Base-by-base conservation (phyloP, 2,113 vertebrate species). In the Cyprinus carpio region DNA sequence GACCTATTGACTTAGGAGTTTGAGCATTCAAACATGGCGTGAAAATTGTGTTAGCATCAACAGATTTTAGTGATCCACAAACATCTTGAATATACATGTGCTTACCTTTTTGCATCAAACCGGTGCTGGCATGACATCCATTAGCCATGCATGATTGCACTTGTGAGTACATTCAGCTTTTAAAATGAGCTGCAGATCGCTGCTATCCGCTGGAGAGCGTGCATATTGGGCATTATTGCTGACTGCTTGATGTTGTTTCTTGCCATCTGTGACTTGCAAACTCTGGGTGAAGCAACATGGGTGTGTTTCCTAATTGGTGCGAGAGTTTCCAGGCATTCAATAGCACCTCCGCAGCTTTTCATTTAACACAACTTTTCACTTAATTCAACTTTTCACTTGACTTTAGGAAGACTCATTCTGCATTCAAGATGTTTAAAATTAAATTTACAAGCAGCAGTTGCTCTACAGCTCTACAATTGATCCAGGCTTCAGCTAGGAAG, bases 1-100 rank as follows among this genome's bases (percentile, higher is more conserved):
- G 80, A 89, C 87, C 86, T 89, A 78, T 51, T 83, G 67, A 87
- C 78, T 85, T 29, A 81, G 69, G 51, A 79, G 80, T 81, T 37
- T 78, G 58, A 29, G 77, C 25, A 75, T 75, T 76, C 49, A 86
- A 77, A 81, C 46, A 27, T 27, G 31, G 54, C 58, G 58, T 46
- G 72, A 64, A 81, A 75, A 72, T 84, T 51, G 51, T 74, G 81
- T 65, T 86, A 77, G 60, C 43, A 71, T 87, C 87, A 75, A 69
- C 89, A 77, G 75, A 85, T 88, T 84, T 51, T 16, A 46, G 25
- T 29, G 25, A 71, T 85, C 81, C 46, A 51, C 43, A 72, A 84
- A 65, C 27, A 12, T 29, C 27, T 31, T 62, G 81, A 85, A 84
- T 86, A 74, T 82, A 60, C 16, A 77, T 77, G 54, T 0, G 18